Conservation (phyloP, 2,113 vertebrate genomes). For the western clawed frog (Xenopus tropicalis) region UCB_Xtro_10.0 CM004452.2:34601001-34601500, state of each 20-base stretch:
- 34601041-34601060: neutral
- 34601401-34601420: neutral
- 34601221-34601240: too few species aligned
- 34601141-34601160: neutral
- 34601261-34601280: neutral
- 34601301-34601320: neutral
- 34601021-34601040: neutral
- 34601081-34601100: too few species aligned
- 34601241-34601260: too few species aligned
- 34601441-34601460: neutral
- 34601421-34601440: neutral
- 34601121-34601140: neutral
- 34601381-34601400: neutral
- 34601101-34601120: too few species aligned
- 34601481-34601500: neutral
- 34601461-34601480: neutral
- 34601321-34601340: neutral
- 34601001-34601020: neutral
- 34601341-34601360: neutral
- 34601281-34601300: neutral
- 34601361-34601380: conserved; percentile 3
- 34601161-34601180: neutral
- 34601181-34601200: neutral
- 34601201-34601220: neutral
- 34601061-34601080: too few species aligned